Conservation (phyloP, 2,888 invertebrate species). For the Campaea margaritaria region DNA sequence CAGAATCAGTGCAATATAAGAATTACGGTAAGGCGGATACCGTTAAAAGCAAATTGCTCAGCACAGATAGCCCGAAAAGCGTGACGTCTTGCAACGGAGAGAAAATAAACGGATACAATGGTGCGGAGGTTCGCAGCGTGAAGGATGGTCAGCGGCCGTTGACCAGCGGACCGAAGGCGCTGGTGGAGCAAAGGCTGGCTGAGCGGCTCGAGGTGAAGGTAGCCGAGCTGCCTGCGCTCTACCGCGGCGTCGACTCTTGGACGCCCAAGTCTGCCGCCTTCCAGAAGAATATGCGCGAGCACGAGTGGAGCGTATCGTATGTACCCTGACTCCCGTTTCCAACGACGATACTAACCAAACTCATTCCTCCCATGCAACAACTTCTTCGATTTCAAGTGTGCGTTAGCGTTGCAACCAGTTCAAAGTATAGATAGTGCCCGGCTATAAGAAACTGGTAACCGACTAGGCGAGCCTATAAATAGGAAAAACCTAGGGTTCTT, state of each 20-base stretch:
- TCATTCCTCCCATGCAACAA: constrained; percentile 27
- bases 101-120: constrained; percentile 73
- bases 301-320: constrained; percentile 86
- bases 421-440: constrained; percentile 16
- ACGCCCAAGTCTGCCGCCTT: constrained; percentile 88
- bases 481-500: constrained; percentile 51
- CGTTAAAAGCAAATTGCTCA: constrained; percentile 81
- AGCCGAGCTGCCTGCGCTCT: constrained; percentile 88
- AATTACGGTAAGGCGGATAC: constrained; percentile 80
- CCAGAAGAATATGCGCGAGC: constrained; percentile 84
- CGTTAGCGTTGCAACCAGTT: constrained; percentile 22
- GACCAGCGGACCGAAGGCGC: constrained; percentile 75
- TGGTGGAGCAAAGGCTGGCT: constrained; percentile 80
- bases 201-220: constrained; percentile 82
- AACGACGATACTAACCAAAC: constrained; percentile 33
- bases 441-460: constrained; percentile 35
- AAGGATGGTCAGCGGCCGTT: constrained; percentile 72
- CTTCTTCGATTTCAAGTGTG: constrained; percentile 21
- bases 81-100: constrained; percentile 81
- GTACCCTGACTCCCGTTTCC: constrained; percentile 55
- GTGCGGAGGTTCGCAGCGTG: constrained; percentile 64
- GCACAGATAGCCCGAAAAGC: constrained; percentile 80
- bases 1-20: constrained; percentile 82
- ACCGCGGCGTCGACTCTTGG: constrained; percentile 90
- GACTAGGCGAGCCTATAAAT: constrained; percentile 48